These are phyloP conservation scores for Ceratitis capitata DNA, from an alignment of 1,140 invertebrate species.

Conservation along the genomic window DNA sequence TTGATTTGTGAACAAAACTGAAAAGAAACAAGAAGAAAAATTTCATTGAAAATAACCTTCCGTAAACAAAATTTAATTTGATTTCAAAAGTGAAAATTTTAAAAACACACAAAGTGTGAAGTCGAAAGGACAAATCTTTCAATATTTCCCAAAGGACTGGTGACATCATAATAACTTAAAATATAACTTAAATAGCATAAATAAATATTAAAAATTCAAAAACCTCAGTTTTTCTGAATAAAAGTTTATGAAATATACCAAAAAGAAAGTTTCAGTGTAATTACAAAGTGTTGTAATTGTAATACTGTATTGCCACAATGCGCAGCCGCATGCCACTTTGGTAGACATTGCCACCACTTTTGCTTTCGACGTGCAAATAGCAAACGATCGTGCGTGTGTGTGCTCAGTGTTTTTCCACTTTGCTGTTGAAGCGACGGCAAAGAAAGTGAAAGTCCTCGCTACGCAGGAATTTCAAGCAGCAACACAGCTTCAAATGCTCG, in stretches of 20 bases:
- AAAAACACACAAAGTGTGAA: background rate
- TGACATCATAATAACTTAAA: background rate
- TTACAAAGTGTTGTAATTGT: conserved; percentile 9
- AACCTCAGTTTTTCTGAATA: too few species aligned
- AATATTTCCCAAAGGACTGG: background rate
- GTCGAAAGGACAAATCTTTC: background rate
- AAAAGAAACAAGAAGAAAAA: background rate
- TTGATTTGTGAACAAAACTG: background rate
- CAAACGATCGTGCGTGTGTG: background rate
- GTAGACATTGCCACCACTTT: conserved; percentile 20
- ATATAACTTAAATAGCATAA: background rate
- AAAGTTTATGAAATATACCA: background rate
- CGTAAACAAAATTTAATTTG: background rate
- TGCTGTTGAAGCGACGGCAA: background rate
- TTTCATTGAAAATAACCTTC: background rate
- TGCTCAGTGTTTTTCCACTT: background rate
- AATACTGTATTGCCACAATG: too few species aligned
- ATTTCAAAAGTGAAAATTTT: background rate
- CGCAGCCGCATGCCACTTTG: background rate
- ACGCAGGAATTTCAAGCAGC: background rate
- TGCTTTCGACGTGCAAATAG: background rate
- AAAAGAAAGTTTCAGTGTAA: conserved; percentile 29
- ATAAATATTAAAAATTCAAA: background rate
- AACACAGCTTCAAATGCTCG: background rate
- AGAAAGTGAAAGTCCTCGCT: conserved; percentile 39